Base-by-base conservation (phyloP, 2,888 invertebrate species). In the Hydraecia micacea region DNA sequence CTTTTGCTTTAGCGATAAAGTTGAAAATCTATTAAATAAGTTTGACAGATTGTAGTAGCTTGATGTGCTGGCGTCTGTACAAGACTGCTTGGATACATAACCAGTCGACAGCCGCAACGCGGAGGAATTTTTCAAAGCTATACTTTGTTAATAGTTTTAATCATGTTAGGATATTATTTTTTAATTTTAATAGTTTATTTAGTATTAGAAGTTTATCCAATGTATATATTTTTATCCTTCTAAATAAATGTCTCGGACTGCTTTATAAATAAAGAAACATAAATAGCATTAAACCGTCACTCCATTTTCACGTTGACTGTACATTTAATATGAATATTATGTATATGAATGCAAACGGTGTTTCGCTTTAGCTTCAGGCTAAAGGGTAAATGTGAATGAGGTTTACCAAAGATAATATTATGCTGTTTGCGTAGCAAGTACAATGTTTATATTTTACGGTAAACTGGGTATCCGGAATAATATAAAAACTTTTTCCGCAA, bases 241-340 rank as follows among this genome's bases (percentile, higher is more conserved):
- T 21, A 8, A 52, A 21, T 21, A 49, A 7, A 52, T 52, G 18
- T 52, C 2, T 21, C 6, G 18, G 55, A 25, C 21, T 55, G n/a
- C n/a, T n/a, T 18, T 28, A 18, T 28, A 62, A 21, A 62, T 32
- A 62, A 62, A 32, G 0, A 62, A 32, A 62, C 0, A 32, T 32
- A 62, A 36, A 36, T 15, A 13, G 3, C 0, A 7, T 28, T 11
- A 21, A 46, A 71, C 9, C 13, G 2, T 49, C 2, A 13, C 28
- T 52, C 18, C 0, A 21, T 60, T 75, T 75, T 39, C 13, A 15
- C 6, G 76, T 36, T 39, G 46, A 49, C 76, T 76, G 60, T 76
- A 77, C 75, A 18, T 76, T 32, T 55, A 55, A 65, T 75, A 46
- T n/a, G 13, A 73, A 52, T 39, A 73, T 75, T 75, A 32, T 60